A percentile compares a stretch with the other conserved stretches of the same genome.
Conservation (phyloP, 2,113 vertebrate genomes). For the Nothobranchius kuhntae region DNA sequence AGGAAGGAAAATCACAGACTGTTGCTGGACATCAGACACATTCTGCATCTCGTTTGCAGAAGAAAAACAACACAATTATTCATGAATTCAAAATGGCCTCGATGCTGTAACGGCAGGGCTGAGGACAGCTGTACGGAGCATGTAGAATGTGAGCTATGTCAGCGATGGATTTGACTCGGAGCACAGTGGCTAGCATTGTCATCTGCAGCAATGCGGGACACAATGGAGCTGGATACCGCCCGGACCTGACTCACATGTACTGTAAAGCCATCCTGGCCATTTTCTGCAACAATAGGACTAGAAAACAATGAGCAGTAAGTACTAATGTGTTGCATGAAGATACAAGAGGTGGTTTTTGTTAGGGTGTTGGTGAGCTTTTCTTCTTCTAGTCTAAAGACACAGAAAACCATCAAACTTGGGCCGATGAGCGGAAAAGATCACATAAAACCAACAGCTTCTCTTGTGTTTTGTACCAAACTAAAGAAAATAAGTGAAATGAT, state of each 20-base stretch:
- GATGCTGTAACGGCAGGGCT: constrained; percentile 13
- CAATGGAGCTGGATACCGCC: constrained; percentile 73
- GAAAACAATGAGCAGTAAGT: constrained; percentile 55
- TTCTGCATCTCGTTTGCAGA: constrained; percentile 31
- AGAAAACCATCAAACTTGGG: neutral
- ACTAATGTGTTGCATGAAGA: constrained; percentile 27
- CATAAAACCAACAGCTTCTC: neutral
- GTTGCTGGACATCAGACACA: constrained; percentile 31
- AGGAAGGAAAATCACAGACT: constrained; percentile 10
- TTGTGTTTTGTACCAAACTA: neutral
- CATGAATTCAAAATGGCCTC: constrained; percentile 60
- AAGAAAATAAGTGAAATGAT: neutral
- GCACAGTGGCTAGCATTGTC: constrained; percentile 73
- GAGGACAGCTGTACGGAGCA: constrained; percentile 55
- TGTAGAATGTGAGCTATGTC: constrained; percentile 63
- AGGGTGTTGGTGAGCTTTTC: neutral
- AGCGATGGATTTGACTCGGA: constrained; percentile 43
- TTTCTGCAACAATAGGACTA: constrained; percentile 41
- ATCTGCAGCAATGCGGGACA: constrained; percentile 37
- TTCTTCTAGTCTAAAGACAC: neutral
- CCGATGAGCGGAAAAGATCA: no score
- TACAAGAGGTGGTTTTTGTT: constrained; percentile 44
- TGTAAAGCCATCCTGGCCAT: constrained; percentile 57
- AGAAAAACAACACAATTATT: constrained; percentile 63
- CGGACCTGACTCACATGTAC: constrained; percentile 68